Conservation (phyloP, 2,113 vertebrate genomes). For the Tonatia bakeri region DNA sequence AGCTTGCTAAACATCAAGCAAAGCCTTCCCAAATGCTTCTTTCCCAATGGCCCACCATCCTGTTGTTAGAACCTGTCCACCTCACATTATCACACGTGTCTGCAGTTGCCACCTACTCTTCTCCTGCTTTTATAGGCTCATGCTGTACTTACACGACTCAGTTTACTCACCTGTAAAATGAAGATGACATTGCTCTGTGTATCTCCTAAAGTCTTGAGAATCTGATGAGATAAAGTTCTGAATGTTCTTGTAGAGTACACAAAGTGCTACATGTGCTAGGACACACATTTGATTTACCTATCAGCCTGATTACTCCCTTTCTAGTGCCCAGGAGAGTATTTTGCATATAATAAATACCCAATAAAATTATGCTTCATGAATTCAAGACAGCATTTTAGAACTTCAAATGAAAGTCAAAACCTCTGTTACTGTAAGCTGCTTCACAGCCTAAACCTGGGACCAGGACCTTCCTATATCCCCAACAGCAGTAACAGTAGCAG, state of each 20-base stretch:
- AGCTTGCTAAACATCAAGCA: background rate
- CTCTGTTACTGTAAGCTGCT: background rate
- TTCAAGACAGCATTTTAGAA: conserved; percentile 15
- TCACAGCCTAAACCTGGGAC: background rate
- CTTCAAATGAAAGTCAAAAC: background rate
- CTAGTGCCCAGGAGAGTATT: background rate
- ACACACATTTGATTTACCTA: background rate
- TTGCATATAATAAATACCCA: background rate
- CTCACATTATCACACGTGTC: background rate
- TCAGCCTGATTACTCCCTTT: background rate
- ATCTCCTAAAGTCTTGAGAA: background rate
- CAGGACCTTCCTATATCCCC: background rate
- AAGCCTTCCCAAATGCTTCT: background rate
- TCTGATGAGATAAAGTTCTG: background rate
- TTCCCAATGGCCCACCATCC: background rate
- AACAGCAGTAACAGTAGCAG: background rate
- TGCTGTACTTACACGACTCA: background rate
- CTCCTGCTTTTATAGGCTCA: background rate
- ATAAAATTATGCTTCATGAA: background rate
- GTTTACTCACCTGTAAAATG: conserved; percentile 2
- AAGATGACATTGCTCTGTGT: background rate
- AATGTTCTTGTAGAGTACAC: background rate
- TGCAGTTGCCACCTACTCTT: background rate
- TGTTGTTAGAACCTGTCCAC: background rate
- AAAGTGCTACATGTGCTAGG: background rate